Evolutionary conservation across 2,113 vertebrate genomes (phyloP).

Genomic region (Pachypanchax playfairii): DNA sequence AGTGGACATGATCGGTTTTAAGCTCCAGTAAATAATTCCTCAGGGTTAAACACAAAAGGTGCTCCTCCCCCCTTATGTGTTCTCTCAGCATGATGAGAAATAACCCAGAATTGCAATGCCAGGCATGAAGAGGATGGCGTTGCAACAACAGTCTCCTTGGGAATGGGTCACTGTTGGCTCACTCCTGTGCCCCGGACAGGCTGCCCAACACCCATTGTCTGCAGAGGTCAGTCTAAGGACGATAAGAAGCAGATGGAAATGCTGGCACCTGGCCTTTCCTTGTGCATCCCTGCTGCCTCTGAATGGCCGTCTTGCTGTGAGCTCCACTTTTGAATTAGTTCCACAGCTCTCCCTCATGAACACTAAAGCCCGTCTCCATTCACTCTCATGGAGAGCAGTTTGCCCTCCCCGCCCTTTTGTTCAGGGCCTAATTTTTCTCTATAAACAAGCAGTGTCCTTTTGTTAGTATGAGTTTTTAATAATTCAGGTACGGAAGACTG

Average conservation of each 20-base stretch:
- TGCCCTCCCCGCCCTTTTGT: conserved; percentile 65
- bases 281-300: conserved; percentile 60
- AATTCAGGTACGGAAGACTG: conserved; percentile 5
- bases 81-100: conserved; percentile 56
- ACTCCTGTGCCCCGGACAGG: conserved; percentile 54
- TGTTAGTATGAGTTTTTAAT: conserved; percentile 15
- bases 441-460: conserved; percentile 57
- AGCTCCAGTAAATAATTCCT: conserved; percentile 65
- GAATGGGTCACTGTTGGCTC: conserved; percentile 63
- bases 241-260: conserved; percentile 82
- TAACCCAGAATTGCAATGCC: conserved; percentile 60
- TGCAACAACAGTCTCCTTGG: conserved; percentile 60
- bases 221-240: conserved; percentile 74
- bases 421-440: conserved; percentile 61
- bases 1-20: conserved; percentile 57
- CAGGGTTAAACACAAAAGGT: conserved; percentile 61
- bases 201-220: conserved; percentile 73
- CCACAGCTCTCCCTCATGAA: conserved; percentile 73
- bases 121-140: conserved; percentile 61
- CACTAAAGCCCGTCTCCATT: conserved; percentile 51
- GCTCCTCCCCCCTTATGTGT: conserved; percentile 61
- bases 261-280: conserved; percentile 72
- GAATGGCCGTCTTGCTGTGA: conserved; percentile 64
- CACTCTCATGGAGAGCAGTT: conserved; percentile 64
- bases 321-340: conserved; percentile 70